These are phyloP conservation scores for Leptobrachium ailaonicum DNA, from an alignment of 2,113 vertebrate species.

Conservation along the genomic window DNA sequence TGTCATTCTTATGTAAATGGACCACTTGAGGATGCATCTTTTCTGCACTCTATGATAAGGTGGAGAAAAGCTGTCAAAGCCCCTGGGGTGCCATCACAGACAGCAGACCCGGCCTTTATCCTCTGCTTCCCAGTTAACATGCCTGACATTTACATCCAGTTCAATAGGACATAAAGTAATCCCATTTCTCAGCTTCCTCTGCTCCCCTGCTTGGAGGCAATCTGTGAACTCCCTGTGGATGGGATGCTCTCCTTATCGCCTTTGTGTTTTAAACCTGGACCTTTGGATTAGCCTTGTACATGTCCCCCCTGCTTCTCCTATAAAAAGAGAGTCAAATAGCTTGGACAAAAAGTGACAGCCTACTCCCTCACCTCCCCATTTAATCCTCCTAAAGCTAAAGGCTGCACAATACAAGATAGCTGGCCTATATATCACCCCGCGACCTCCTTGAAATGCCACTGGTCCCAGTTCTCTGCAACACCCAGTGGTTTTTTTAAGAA, in stretches of 20 bases:
- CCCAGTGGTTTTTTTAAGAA: too few relatives aligned
- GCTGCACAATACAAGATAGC: too few relatives aligned
- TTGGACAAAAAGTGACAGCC: too few relatives aligned
- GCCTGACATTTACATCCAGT: slow-evolving; percentile 66
- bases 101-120: slow-evolving; percentile 59
- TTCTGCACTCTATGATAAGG: slow-evolving; percentile 59
- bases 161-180: slow-evolving; percentile 65
- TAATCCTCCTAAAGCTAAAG: too few relatives aligned
- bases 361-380: too few relatives aligned
- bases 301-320: neutral
- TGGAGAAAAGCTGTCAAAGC: slow-evolving; percentile 55
- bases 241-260: slow-evolving; percentile 35
- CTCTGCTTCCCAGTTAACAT: slow-evolving; percentile 62
- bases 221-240: slow-evolving; percentile 50
- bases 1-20: slow-evolving; percentile 78
- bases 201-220: slow-evolving; percentile 60
- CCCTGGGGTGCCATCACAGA: slow-evolving; percentile 57
- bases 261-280: neutral
- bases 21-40: slow-evolving; percentile 57
- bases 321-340: too few relatives aligned
- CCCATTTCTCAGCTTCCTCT: slow-evolving; percentile 66
- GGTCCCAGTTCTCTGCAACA: too few relatives aligned
- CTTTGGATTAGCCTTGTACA: neutral
- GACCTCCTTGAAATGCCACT: too few relatives aligned
- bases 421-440: too few relatives aligned